A percentile compares a stretch with the other conserved stretches of the same genome.
Conservation (phyloP, 2,888 invertebrate species). For the Zaprionus lineosus region DNA sequence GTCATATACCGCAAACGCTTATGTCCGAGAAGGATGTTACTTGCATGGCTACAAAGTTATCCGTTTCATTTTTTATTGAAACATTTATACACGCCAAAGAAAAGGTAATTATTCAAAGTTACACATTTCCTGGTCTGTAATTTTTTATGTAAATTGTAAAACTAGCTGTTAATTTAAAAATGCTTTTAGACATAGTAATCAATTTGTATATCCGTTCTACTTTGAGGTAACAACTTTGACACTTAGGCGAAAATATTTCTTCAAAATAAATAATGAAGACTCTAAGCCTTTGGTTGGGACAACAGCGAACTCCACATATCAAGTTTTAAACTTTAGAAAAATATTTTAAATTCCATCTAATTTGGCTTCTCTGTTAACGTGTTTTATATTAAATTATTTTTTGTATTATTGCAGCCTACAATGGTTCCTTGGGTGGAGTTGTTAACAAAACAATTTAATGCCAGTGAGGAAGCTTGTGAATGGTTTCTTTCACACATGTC, state of each 20-base stretch:
- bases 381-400: no score
- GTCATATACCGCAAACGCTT: conserved; percentile 94
- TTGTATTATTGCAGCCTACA: conserved; percentile 87
- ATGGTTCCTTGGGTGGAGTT: conserved; percentile 98
- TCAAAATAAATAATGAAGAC: no score
- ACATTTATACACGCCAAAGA: conserved; percentile 98
- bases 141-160: background rate
- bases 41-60: conserved; percentile 92
- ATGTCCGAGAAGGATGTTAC: conserved; percentile 91
- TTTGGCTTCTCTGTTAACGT: no score
- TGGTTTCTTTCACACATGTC: conserved; percentile 98
- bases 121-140: no score
- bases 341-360: background rate
- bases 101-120: conserved; percentile 85
- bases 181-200: no score
- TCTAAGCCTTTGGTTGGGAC: no score
- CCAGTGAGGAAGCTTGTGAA: conserved; percentile 93
- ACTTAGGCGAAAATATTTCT: no score
- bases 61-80: conserved; percentile 97
- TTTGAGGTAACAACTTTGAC: no score
- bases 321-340: no score
- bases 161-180: no score
- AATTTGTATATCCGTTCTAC: no score
- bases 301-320: no score
- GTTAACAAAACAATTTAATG: conserved; percentile 96